Evolutionary conservation across 1,140 invertebrate species (phyloP).

Genomic region (Meloidogyne exigua): DNA sequence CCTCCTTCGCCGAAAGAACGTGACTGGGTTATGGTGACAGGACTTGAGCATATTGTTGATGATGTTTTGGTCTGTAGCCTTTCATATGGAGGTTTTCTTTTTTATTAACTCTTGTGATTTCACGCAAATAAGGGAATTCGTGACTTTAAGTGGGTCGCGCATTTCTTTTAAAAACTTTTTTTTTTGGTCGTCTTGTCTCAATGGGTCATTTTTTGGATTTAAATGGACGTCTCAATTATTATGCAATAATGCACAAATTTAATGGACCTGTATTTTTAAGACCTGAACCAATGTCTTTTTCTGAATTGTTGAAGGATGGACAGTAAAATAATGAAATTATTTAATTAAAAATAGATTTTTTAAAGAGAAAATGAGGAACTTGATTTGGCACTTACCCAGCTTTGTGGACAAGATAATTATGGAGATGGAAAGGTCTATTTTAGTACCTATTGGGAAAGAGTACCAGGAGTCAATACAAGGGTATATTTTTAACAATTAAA

Average conservation of each 20-base stretch:
- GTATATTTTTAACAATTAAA: constrained; percentile 29
- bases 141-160: neutral
- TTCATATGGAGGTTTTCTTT: constrained; percentile 22
- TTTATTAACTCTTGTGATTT: no score
- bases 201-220: constrained; percentile 53
- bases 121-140: neutral
- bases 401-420: constrained; percentile 59
- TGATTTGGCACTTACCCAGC: constrained; percentile 58
- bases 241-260: constrained; percentile 61
- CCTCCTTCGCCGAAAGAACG: constrained; percentile 52
- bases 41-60: constrained; percentile 14
- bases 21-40: constrained; percentile 54
- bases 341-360: constrained; percentile 10
- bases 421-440: constrained; percentile 54
- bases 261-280: constrained; percentile 59
- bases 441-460: constrained; percentile 59
- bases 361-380: constrained; percentile 60
- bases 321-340: constrained; percentile 34
- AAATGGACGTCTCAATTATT: constrained; percentile 31
- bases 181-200: constrained; percentile 56
- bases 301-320: constrained; percentile 52
- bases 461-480: constrained; percentile 51
- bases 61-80: constrained; percentile 22
- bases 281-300: constrained; percentile 55
- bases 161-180: constrained; percentile 48